phyloP scores from a whole-genome alignment of 2,113 vertebrate genomes.

The Paradoxurus hermaphroditus region DNA sequence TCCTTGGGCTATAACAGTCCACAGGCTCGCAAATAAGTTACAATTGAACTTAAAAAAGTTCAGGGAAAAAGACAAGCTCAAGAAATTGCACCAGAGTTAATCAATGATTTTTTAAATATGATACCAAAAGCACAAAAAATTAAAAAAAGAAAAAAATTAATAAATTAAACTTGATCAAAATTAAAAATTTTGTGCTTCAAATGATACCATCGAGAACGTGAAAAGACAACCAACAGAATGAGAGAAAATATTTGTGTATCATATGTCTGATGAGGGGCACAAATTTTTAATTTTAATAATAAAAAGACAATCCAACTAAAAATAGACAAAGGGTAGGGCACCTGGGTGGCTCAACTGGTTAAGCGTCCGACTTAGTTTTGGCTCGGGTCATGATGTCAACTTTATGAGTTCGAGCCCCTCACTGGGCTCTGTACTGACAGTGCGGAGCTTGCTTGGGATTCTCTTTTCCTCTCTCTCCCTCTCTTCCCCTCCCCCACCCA shows the following conservation, averaged over 20 bases:
- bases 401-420: no score
- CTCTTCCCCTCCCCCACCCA: no score
- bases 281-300: conserved; percentile 30
- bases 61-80: background rate
- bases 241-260: background rate
- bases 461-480: no score
- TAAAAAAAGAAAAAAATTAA: background rate
- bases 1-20: background rate
- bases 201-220: background rate
- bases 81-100: background rate
- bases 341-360: no score
- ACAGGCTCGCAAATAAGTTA: background rate
- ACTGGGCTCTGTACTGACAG: no score
- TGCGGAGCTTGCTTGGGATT: no score
- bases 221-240: background rate
- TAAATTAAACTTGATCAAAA: background rate
- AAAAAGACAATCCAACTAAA: background rate
- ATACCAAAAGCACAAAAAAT: background rate
- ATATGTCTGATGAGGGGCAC: background rate
- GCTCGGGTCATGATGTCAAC: no score
- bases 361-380: no score
- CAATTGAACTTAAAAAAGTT: background rate
- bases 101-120: background rate
- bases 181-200: background rate
- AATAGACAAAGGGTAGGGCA: background rate